A percentile compares a stretch with the other conserved stretches of the same genome.
Conservation (phyloP, 2,113 vertebrate species). For the Lophius piscatorius region DNA sequence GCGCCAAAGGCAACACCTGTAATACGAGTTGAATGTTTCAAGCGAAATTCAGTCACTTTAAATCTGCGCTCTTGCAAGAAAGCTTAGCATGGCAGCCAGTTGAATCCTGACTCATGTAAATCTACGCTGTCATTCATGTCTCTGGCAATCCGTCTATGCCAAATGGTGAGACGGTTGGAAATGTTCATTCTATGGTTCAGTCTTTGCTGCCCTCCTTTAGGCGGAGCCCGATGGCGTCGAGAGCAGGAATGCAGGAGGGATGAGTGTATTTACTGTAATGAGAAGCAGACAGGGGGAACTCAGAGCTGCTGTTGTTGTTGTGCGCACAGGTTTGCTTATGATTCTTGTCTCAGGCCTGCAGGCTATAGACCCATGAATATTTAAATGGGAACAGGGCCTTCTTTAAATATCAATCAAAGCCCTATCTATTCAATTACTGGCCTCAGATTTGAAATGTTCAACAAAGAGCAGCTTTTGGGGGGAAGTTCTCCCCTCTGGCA, state of each 20-base stretch:
- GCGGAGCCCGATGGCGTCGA: constrained; percentile 38
- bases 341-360: constrained; percentile 67
- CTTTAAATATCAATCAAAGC: constrained; percentile 78
- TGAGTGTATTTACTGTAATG: constrained; percentile 71
- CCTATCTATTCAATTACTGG: constrained; percentile 76
- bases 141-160: constrained; percentile 34
- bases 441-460: constrained; percentile 68
- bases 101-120: constrained; percentile 9
- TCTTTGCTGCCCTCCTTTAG: constrained; percentile 20
- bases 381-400: constrained; percentile 77
- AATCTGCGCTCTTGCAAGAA: constrained; percentile 1
- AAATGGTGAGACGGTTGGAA: constrained; percentile 39
- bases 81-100: constrained; percentile 1
- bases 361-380: constrained; percentile 78
- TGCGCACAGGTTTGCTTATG: constrained; percentile 69
- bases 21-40: constrained; percentile 48
- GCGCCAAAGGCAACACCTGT: constrained; percentile 66
- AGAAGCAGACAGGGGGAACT: constrained; percentile 73
- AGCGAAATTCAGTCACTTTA: constrained; percentile 33
- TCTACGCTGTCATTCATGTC: constrained; percentile 8
- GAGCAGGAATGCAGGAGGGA: constrained; percentile 58
- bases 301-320: constrained; percentile 70
- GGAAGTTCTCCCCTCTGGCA: constrained; percentile 60
- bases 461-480: constrained; percentile 69
- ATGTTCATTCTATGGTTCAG: constrained; percentile 21